Evolutionary conservation across 64 coral and sea anemone species (phyloP).

Genomic region (Porites australiensis): DNA sequence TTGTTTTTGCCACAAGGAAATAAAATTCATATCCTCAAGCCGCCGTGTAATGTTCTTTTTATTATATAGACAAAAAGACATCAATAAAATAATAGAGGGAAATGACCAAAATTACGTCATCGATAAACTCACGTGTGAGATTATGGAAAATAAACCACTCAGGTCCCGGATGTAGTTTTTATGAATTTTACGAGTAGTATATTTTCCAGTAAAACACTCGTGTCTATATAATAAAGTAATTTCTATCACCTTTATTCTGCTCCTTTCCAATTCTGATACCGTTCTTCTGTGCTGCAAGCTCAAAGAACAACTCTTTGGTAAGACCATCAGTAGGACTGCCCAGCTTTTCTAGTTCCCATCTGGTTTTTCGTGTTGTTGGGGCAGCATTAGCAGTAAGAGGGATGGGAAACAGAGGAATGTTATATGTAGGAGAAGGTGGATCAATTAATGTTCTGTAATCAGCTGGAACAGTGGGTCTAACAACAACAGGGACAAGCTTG

Average conservation of each 20-base stretch:
- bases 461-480: background rate
- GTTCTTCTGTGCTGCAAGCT: constrained; percentile 32
- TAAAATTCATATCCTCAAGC: too few species aligned
- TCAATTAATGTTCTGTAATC: background rate
- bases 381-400: background rate
- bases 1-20: too few species aligned
- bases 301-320: background rate
- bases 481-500: background rate
- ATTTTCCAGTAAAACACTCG: too few species aligned
- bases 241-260: background rate
- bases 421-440: background rate
- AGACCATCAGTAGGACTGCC: background rate
- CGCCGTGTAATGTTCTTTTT: too few species aligned
- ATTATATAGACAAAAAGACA: too few species aligned
- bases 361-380: constrained; percentile 3
- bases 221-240: too few species aligned
- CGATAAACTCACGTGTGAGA: too few species aligned
- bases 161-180: too few species aligned
- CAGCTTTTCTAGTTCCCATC: constrained; percentile 12
- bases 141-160: too few species aligned
- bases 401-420: background rate
- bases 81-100: too few species aligned
- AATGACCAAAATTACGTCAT: too few species aligned
- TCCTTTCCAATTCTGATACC: constrained; percentile 20
- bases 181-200: too few species aligned